Conservation (phyloP, 2,888 invertebrate genomes). For the Drosophila yooni region DNA sequence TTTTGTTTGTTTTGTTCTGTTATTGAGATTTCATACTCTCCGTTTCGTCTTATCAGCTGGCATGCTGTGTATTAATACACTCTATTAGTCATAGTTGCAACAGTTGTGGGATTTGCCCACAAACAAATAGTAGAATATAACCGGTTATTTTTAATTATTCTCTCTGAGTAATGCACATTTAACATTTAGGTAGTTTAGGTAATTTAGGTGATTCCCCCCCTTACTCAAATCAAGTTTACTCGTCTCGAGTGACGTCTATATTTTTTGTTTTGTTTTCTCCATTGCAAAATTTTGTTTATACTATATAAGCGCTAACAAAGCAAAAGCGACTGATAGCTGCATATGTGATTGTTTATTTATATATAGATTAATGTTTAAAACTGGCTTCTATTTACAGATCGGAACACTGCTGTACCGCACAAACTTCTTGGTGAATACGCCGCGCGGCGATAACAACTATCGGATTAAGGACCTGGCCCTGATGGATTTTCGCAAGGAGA, state of each 20-base stretch:
- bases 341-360: background rate
- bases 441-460: slow-evolving; percentile 56
- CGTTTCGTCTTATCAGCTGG: background rate
- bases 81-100: background rate
- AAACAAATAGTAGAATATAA: background rate
- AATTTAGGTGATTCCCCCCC: background rate
- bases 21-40: background rate
- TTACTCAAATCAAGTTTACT: background rate
- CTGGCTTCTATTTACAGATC: slow-evolving; percentile 58
- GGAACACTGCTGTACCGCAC: slow-evolving; percentile 69
- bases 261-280: background rate
- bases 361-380: slow-evolving; percentile 56
- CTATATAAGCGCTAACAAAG: background rate
- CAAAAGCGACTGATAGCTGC: background rate
- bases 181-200: background rate
- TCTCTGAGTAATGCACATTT: background rate
- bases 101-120: background rate
- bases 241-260: background rate
- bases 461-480: slow-evolving; percentile 61
- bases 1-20: background rate
- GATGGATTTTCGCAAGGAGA: slow-evolving; percentile 71
- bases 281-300: background rate
- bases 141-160: background rate
- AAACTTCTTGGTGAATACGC: slow-evolving; percentile 71
- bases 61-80: too few relatives aligned